Conservation (phyloP, 2,113 vertebrate species). For the Zootoca vivipara region DNA sequence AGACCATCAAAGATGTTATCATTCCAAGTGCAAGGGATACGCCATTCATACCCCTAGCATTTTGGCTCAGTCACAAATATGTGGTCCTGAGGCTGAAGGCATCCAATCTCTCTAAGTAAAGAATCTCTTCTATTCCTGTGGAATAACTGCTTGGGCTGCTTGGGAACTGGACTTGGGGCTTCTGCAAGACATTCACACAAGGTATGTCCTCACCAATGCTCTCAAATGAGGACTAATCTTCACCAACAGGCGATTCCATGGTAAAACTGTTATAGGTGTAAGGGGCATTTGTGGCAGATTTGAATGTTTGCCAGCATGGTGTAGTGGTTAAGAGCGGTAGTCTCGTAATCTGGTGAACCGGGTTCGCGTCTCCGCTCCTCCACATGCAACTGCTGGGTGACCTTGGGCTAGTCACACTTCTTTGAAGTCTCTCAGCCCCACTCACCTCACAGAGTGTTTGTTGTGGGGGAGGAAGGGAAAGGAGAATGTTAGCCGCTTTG, state of each 20-base stretch:
- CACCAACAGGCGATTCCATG: neutral
- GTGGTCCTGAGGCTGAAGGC: neutral
- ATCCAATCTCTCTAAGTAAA: neutral
- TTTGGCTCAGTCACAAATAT: conserved; percentile 11
- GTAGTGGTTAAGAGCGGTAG: too few species aligned
- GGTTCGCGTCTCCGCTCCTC: too few species aligned
- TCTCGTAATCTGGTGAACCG: too few species aligned
- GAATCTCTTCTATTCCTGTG: neutral
- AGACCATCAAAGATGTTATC: neutral
- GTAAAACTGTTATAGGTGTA: neutral
- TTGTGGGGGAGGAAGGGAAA: too few species aligned
- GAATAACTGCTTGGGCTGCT: neutral
- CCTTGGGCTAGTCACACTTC: too few species aligned
- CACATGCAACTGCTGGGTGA: too few species aligned
- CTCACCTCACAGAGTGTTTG: too few species aligned
- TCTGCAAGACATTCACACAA: neutral
- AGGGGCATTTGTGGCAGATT: too few species aligned
- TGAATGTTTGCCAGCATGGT: too few species aligned
- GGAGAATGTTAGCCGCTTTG: too few species aligned
- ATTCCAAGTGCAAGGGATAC: neutral
- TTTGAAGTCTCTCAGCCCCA: too few species aligned
- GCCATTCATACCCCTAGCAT: neutral
- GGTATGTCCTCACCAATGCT: neutral
- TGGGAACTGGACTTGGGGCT: neutral
- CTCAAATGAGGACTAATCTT: neutral